Base-by-base conservation (phyloP, 2,888 invertebrate genomes). In the Cancer borealis region DNA sequence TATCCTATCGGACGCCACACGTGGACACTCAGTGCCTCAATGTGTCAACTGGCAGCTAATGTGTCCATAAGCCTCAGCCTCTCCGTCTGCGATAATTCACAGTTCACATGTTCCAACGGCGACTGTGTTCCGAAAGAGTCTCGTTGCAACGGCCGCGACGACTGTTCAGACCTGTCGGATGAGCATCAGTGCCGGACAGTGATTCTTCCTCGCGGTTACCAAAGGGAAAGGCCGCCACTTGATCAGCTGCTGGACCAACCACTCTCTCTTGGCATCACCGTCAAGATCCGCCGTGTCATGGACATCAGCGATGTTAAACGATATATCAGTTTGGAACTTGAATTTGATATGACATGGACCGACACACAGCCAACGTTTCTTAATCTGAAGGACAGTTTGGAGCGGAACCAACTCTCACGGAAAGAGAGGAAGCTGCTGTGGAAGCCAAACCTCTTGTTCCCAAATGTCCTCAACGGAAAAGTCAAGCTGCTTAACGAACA, bases 141-240 rank as follows among this genome's bases (percentile, higher is more conserved):
- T 8, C 93, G 93, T 12, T 95, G 93, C 87, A 93, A 95, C 60
- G 92, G 91, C 66, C 92, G 92, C 79, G 93, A 93, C 90, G 95
- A 95, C 87, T 95, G 95, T 87, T n/a, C 92, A n/a, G 95, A 95
- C 92, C 91, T 92, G 21, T 95, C 95, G 1, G 95, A 95, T 66
- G 95, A 95, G 49, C 93, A 93, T 45, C 92, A 93, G 39, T 95
- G 95, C 26, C 92, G 87, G 30, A 14, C 93, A 12, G 47, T 92
- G 93, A 66, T 88, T 14, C 89, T 92, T 21, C 95, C 93, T 47
- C 90, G 93, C 46, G 95, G 95, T 0, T 95, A 95, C 92, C 87
- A 93, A 14, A 1, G 26, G 4, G 93, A 95, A 60, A 73, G 95
- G 6, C 95, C 95, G 30, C 95, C 95, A 6, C 93, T 93, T 46